Evolutionary conservation across 2,797 vertebrate genomes (phyloP), one percentile per base, ranked within the genome.

Genomic region (Gorsachius magnificus): DNA sequence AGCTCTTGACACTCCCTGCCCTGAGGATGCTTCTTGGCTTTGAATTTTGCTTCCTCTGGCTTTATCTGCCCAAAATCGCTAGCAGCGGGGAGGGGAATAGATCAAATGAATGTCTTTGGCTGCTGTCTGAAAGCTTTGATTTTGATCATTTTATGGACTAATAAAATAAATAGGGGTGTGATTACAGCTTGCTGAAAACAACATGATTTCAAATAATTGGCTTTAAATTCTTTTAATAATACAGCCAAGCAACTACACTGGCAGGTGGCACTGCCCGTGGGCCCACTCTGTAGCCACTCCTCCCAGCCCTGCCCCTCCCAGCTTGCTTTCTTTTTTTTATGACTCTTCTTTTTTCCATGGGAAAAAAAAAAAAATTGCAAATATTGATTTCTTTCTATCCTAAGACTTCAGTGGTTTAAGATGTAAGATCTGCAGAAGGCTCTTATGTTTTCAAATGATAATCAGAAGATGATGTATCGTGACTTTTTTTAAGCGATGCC

Each of bases 11-110:
- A 1, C 12, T 87, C 33, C 2, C 28, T 57, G 28, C 22, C 22
- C 25, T 8, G 26, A 68, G 22, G 19, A 24, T 50, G 7, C 12
- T 64, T 63, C 31, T 45, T 1, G 5, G 31, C 12, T 92, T 70
- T 10, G 15, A 43, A 18, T 57, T 87, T 54, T 69, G 15, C 28
- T 53, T 92, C 31, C 2, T 93, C 36, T 22, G 43, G 35, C 8
- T 56, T 29, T 45, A 76, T 70, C 56, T 33, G 6, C 56, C 17
- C 0, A 0, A 13, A 61, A 86, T 61, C 1, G 0, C 2, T 21
- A n/a, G 38, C 38, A 38, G 13, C 13, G 19, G 16, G 38, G 18
- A 17, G 2, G 8, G 20, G 46, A 26, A 33, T 2, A 15, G 24
- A 64, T 36, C 3, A 48, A 80, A 46, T 51, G 2, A 45, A 31